Conservation (phyloP, 2,888 invertebrate species). For the Metalampra italica region DNA sequence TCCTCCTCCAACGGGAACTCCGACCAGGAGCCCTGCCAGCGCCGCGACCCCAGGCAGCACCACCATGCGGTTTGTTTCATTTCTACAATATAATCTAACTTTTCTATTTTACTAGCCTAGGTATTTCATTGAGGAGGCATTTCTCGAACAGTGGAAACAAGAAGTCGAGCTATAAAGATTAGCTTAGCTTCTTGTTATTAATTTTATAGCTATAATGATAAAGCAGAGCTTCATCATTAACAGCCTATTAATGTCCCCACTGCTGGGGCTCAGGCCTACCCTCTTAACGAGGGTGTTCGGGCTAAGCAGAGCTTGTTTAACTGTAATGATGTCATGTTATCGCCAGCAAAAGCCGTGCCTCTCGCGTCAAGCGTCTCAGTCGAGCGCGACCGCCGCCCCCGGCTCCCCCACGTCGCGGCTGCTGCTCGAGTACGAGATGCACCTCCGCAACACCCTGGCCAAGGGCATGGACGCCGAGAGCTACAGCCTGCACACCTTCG, state of each 20-base stretch:
- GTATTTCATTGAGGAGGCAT: too few species aligned
- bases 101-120: too few species aligned
- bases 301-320: too few species aligned
- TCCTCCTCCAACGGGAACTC: constrained; percentile 96
- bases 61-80: constrained; percentile 78
- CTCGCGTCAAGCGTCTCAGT: constrained; percentile 76
- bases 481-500: constrained; percentile 95
- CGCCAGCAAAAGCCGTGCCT: constrained; percentile 62
- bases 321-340: too few species aligned
- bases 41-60: constrained; percentile 80
- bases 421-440: constrained; percentile 95
- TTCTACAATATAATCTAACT: background rate
- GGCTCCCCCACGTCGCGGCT: constrained; percentile 91
- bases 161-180: too few species aligned
- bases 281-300: too few species aligned
- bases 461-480: constrained; percentile 98
- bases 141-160: too few species aligned
- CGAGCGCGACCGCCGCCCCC: constrained; percentile 86
- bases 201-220: too few species aligned
- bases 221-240: too few species aligned
- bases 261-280: too few species aligned
- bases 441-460: constrained; percentile 92
- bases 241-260: too few species aligned
- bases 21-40: constrained; percentile 87
- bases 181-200: too few species aligned